Conservation (phyloP, 2,113 vertebrate species). For the Ifrita kowaldi region DNA sequence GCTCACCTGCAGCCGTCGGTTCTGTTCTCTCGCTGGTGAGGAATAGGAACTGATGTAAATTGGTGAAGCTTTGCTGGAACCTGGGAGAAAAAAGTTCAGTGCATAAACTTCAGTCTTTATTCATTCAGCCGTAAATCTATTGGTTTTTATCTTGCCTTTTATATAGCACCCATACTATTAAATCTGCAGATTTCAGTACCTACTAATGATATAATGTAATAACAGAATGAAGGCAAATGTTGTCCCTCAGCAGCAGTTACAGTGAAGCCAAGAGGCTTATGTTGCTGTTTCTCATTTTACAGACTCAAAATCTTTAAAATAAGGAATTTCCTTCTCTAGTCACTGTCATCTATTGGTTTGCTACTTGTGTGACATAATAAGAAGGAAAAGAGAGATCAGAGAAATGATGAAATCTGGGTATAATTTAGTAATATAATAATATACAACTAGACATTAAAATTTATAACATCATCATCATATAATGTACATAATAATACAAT, state of each 20-base stretch:
- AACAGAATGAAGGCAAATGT: not conserved
- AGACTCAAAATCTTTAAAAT: slow-evolving; percentile 13
- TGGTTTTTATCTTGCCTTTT: not conserved
- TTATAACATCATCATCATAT: not conserved
- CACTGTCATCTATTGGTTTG: not conserved
- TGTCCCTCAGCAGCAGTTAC: slow-evolving; percentile 17
- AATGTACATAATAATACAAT: not conserved
- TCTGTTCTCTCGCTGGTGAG: slow-evolving; percentile 91
- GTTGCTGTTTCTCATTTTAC: not conserved
- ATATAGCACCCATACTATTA: not conserved
- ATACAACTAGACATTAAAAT: not conserved
- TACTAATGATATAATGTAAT: not conserved
- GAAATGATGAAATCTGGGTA: not conserved
- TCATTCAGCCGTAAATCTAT: not conserved
- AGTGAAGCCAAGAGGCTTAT: not conserved
- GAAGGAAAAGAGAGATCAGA: not conserved
- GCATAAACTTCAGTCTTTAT: slow-evolving; percentile 17
- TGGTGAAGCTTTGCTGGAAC: slow-evolving; percentile 91
- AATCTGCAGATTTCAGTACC: not conserved
- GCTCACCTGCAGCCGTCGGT: slow-evolving; percentile 89
- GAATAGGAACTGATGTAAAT: slow-evolving; percentile 96
- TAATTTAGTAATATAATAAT: not conserved
- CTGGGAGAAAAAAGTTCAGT: slow-evolving; percentile 74
- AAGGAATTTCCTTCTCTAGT: not conserved
- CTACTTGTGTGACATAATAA: not conserved